Evolutionary conservation across 2,888 invertebrate genomes (phyloP), one percentile per base, ranked within the genome.

Genomic region (Muschampia plurimacula): DNA sequence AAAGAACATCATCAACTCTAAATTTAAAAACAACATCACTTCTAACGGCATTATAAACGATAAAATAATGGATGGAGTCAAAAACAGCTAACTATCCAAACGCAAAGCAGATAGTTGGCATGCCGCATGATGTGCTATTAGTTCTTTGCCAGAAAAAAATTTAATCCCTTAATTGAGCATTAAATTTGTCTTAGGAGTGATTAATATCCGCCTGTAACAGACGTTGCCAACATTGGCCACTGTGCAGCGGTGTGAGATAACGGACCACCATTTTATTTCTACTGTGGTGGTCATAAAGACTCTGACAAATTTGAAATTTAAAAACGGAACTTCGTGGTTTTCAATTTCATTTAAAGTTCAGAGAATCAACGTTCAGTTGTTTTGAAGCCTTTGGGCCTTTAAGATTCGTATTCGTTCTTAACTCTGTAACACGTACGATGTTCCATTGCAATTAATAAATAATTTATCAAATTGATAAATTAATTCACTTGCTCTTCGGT

Each of bases 171-270:
- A 72, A 72, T 72, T 72, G 72, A 72, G 72, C 72, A 72, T 72
- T 72, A 72, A 72, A 72, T 72, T 72, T 72, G 72, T 72, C 72
- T 72, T 72, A 68, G 72, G 67, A 72, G 67, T 72, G 72, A 72
- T 72, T 67, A 63, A 72, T 72, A 64, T 5, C 7, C 67, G 72
- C 63, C 62, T 72, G 72, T 68, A 67, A 68, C 57, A 67, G 72
- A 72, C 72, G 67, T 57, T 72, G 72, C 72, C 72, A 72, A 64
- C 72, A 68, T 68, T 67, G 22, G 67, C 72, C 68, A 68, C 67
- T 64, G 68, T 67, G 55, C 63, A 57, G 57, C 28, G 57, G 57
- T 5, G 63, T 67, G 66, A 72, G 67, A 72, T 72, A 72, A 72
- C 39, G 44, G 63, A 64, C 64, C 63, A 32, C 49, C 7, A 39